Evolutionary conservation across 2,888 invertebrate genomes (phyloP), one percentile per base, ranked within the genome.

Genomic region (Leptopilina drosophilae): DNA sequence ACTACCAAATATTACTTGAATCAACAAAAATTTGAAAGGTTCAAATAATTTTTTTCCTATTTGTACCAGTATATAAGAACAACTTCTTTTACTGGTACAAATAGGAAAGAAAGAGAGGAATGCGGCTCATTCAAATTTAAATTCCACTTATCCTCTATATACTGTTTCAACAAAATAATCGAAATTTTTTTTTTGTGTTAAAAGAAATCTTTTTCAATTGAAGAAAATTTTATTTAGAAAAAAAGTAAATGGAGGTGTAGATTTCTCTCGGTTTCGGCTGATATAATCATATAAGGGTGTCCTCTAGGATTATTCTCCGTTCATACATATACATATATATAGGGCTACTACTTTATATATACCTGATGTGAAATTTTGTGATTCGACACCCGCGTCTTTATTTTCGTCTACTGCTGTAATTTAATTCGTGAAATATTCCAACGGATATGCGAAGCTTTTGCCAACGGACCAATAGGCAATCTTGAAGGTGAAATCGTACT

Each of bases 381-480:
- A 87, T 83, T 83, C 83, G 87, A 88, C 88, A 88, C 87, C 88
- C 87, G 84, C 87, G 80, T 62, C 78, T 83, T 81, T 80, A 69
- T 64, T 49, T 64, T 65, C 80, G 33, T 33, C 8, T 42, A 5
- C 8, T 8, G 65, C 33, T 81, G 79, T 80, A 83, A 84, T 84
- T 83, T 83, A 84, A 84, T 81, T 83, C 81, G 82, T 79, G 80
- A 73, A 82, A 84, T 81, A 77, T 76, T 78, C 64, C 81, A 78
- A 64, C 83, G 76, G 78, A 82, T 81, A 80, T 46, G 33, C 33
- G 33, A 33, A 33, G 46, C 46, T 46, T 80, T 81, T 79, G 80
- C 76, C 81, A 76, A 79, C 78, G 49, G 40, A 53, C 82, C 85
- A 84, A 49, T 49, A 49, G 85, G 86, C 87, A 88, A 89, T 88